Evolutionary conservation across 2,113 vertebrate genomes (phyloP), one percentile per base, ranked within the genome.

Genomic region (Bos indicus): DNA sequence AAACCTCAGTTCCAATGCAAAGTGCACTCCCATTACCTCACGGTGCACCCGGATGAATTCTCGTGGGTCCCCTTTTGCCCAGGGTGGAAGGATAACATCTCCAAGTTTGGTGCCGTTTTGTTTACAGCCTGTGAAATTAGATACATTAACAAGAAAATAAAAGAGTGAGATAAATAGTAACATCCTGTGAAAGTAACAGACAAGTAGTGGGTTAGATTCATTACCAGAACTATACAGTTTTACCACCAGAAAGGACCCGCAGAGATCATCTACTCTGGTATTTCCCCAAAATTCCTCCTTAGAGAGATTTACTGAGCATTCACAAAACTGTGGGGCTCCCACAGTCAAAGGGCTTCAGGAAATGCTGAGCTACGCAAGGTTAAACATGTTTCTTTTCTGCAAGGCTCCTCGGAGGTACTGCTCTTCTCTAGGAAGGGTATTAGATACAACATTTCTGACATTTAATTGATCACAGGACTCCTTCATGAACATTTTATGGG

Each of bases 31-130:
- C 17, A 91, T 96, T 98, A 99, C 99, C 99, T 99, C 99, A 93
- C 99, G 99, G 98, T 99, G 99, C 91, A 99, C 99, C 95, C 99
- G 98, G 98, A 99, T 99, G 98, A 99, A 99, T 98, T 99, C 99
- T 54, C 99, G 99, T 0, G 99, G 99, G 98, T 99, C 99, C 30
- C 99, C 99, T 98, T 99, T 99, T 60, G 99, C 99, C 99, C 99
- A 99, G 0, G 99, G 99, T 2, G 99, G 99, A 43, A 99, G 99
- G 95, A 99, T 99, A 14, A 99, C 99, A 62, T 99, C 99, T 3
- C 99, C 99, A 62, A 99, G 99, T 93, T 99, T 99, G 90, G 99
- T 99, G 97, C 99, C 99, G 28, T 99, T 99, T 98, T 99, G 99
- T 97, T 99, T 99, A 97, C 99, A 99, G 43, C 99, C 99, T 99